Percentiles rank a stretch among this genome's conserved stretches.
phyloP scores from a whole-genome alignment of 2,797 vertebrate species.

The Sebastes jordani region DNA sequence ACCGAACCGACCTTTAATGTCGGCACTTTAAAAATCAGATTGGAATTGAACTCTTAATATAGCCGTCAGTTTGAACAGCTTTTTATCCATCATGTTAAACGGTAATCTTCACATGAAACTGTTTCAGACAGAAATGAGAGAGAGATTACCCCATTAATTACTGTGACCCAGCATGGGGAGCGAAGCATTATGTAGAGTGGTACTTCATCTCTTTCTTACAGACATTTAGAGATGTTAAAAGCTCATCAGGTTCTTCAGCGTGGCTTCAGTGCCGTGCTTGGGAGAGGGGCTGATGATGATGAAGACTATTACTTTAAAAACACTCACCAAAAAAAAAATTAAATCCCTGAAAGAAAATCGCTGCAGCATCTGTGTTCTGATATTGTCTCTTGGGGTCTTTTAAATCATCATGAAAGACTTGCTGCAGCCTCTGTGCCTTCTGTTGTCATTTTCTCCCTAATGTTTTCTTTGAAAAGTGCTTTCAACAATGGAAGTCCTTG shows the following conservation, averaged over 20 bases:
- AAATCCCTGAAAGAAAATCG: constrained; percentile 3
- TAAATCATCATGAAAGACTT: constrained; percentile 18
- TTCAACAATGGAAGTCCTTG: neutral
- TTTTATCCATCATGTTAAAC: constrained; percentile 16
- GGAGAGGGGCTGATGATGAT: constrained; percentile 2
- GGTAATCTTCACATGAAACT: neutral
- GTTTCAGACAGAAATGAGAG: constrained; percentile 9
- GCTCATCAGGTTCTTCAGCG: constrained; percentile 11
- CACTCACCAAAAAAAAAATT: neutral
- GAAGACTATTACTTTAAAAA: constrained; percentile 19
- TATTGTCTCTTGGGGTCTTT: constrained; percentile 21
- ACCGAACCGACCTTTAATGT: neutral
- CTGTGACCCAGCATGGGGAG: constrained; percentile 5
- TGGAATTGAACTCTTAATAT: neutral
- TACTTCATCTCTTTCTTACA: constrained; percentile 20
- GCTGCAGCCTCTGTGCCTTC: neutral
- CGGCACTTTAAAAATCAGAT: neutral
- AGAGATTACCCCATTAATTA: constrained; percentile 22
- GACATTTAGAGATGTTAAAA: constrained; percentile 28
- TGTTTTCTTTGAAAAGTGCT: constrained; percentile 31
- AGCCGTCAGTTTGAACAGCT: neutral
- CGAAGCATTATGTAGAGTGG: constrained; percentile 13
- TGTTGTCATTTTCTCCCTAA: constrained; percentile 3
- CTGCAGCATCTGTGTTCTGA: neutral
- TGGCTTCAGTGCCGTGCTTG: neutral